phyloP scores from a whole-genome alignment of 2,113 vertebrate genomes.

The Cynocephalus volans region DNA sequence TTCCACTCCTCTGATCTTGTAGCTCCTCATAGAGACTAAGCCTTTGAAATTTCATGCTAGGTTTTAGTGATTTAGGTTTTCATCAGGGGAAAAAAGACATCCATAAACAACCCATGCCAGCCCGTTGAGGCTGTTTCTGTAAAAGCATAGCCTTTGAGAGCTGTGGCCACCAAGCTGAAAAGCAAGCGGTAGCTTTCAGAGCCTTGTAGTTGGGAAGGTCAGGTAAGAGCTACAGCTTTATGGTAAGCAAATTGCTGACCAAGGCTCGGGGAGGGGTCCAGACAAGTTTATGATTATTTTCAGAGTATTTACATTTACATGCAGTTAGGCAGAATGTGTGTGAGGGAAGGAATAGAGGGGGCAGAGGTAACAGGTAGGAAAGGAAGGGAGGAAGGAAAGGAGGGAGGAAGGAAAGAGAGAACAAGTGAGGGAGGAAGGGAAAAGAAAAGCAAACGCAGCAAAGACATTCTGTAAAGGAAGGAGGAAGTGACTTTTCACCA shows the following conservation, averaged over 20 bases:
- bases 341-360: background rate
- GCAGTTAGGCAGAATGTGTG: background rate
- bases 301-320: background rate
- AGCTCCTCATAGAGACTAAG: background rate
- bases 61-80: constrained; percentile 66
- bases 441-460: background rate
- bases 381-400: background rate
- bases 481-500: background rate
- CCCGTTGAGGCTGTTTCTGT: background rate
- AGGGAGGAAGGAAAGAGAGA: background rate
- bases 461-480: background rate
- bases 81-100: background rate
- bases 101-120: background rate
- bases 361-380: background rate
- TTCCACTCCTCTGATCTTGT: constrained; percentile 55
- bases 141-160: background rate
- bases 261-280: too few relatives aligned
- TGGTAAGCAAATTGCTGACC: background rate
- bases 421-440: too few relatives aligned
- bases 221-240: background rate
- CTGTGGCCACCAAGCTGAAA: background rate
- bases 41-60: constrained; percentile 65
- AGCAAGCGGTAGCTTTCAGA: background rate
- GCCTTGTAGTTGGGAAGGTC: background rate
- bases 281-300: background rate